Percentiles rank a stretch among this genome's conserved stretches.
Conservation (phyloP, 2,797 vertebrate genomes). For the Artibeus lituratus region DNA sequence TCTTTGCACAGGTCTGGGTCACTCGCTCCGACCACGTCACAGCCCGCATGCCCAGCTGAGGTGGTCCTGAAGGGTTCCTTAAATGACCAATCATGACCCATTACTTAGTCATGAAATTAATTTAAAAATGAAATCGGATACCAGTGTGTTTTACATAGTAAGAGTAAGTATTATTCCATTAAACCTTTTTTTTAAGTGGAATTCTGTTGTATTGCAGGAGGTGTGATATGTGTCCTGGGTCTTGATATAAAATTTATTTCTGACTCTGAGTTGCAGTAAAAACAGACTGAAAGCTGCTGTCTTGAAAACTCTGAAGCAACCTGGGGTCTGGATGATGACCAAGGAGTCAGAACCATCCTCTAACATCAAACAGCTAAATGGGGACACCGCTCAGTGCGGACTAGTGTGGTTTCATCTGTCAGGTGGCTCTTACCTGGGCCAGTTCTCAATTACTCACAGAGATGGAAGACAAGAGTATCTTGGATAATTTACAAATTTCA, state of each 20-base stretch:
- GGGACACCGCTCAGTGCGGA: background rate
- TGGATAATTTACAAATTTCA: background rate
- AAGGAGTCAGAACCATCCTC: background rate
- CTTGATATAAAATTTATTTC: slow-evolving; percentile 45
- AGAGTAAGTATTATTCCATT: background rate
- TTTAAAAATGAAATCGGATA: background rate
- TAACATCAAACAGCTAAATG: background rate
- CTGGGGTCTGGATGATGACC: slow-evolving; percentile 5
- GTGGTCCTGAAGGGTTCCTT: background rate
- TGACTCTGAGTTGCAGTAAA: background rate
- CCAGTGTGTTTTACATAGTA: background rate
- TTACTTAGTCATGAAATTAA: background rate
- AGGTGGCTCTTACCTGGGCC: background rate
- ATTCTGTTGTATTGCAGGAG: background rate
- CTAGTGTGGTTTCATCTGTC: background rate
- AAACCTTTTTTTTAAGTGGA: background rate
- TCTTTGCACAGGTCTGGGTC: background rate
- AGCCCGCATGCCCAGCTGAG: background rate
- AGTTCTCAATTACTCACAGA: background rate
- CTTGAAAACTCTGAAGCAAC: slow-evolving; percentile 26
- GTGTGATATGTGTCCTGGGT: background rate
- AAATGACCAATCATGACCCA: background rate
- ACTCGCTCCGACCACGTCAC: background rate
- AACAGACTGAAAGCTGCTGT: background rate
- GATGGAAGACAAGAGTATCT: background rate